Evolutionary conservation across 2,797 vertebrate genomes (phyloP).

Genomic region (Parotocinclus haroldoi): DNA sequence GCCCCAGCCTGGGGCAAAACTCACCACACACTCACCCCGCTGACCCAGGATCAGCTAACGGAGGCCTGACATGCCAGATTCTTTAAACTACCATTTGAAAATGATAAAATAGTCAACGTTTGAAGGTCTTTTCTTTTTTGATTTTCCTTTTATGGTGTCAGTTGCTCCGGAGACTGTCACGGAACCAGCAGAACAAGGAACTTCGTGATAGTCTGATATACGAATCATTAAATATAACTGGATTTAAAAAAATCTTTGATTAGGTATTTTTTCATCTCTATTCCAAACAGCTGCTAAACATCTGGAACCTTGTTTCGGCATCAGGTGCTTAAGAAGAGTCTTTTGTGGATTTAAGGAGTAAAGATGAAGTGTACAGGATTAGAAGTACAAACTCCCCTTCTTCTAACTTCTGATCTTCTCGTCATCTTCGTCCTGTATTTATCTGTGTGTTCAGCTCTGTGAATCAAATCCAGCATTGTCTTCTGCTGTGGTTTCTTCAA

Average conservation of each 20-base stretch:
- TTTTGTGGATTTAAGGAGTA: not conserved
- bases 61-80: not conserved
- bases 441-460: conserved; percentile 18
- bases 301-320: not conserved
- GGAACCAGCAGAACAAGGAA: too few relatives aligned
- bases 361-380: not conserved
- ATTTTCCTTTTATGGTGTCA: too few relatives aligned
- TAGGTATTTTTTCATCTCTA: too few relatives aligned
- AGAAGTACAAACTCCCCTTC: not conserved
- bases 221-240: too few relatives aligned
- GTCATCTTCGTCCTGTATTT: conserved; percentile 18
- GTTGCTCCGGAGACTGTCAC: too few relatives aligned
- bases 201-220: too few relatives aligned
- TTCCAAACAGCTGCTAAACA: not conserved
- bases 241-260: too few relatives aligned
- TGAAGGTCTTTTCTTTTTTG: too few relatives aligned
- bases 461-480: conserved; percentile 6
- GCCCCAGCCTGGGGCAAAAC: conserved; percentile 33
- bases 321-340: too few relatives aligned
- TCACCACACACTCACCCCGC: not conserved
- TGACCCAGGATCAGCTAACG: conserved; percentile 8
- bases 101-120: too few relatives aligned
- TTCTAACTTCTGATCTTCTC: not conserved
- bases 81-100: too few relatives aligned
- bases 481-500: not conserved